Evolutionary conservation across 2,113 vertebrate genomes (phyloP), one percentile per base, ranked within the genome.

Genomic region (Pelmatolapia mariae): DNA sequence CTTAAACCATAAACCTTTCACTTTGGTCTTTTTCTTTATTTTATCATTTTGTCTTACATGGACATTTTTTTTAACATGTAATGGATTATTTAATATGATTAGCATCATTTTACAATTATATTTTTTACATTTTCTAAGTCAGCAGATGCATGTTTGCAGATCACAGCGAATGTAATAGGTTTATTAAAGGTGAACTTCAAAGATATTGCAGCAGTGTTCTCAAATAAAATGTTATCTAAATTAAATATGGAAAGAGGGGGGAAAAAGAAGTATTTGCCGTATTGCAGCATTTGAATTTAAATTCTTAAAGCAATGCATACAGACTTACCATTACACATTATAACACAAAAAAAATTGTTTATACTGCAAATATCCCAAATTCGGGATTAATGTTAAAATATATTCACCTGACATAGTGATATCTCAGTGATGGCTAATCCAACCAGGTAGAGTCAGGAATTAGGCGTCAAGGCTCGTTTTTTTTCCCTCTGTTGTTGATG

Each of bases 371-470:
- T 19, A 29, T 9, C 18, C 10, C 6, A 66, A 52, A 81, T 24
- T 38, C 6, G 2, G 10, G 12, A 10, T 11, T 50, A 11, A 4
- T 63, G 2, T 83, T 84, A 40, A 80, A 92, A 61, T 45, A 18
- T 5, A 80, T 53, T 93, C 53, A 95, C 93, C 89, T 93, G 81
- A 1, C 91, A 94, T 94, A 59, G 7, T 88, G 79, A 66, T 38
- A 36, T 53, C 47, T 84, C 29, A 53, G 63, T 71, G 82, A 56
- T 68, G 19, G 7, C 31, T 33, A 61, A 47, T 59, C 56, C 50
- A 38, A 3, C 82, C 81, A 84, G 59, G 4, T 80, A 18, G n/a
- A 38, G 22, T 45, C 11, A 11, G 16, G 13, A 19, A 47, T 15
- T 40, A 13, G 1, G 11, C 3, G 19, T 66, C 61, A n/a, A 38